Evolutionary conservation across 1,140 invertebrate genomes (phyloP).

Genomic region (Drosophila suzukii): DNA sequence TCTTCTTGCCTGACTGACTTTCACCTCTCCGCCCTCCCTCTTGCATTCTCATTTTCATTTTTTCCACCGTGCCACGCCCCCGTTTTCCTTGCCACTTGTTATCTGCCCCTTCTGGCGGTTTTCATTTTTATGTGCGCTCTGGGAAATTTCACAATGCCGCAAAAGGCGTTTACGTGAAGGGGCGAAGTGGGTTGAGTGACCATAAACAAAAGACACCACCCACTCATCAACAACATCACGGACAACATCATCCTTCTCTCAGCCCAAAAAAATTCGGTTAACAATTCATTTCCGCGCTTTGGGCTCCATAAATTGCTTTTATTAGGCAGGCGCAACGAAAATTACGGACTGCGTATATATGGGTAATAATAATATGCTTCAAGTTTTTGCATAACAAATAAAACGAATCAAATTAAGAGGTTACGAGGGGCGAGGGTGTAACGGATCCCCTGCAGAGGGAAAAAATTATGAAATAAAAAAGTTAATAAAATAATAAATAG

Average conservation of each 20-base stretch:
- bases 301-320: slow-evolving; percentile 82
- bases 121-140: slow-evolving; percentile 74
- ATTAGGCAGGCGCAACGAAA: slow-evolving; percentile 66
- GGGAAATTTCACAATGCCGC: slow-evolving; percentile 78
- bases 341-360: slow-evolving; percentile 31
- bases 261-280: slow-evolving; percentile 62
- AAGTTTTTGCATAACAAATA: slow-evolving; percentile 82
- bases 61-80: neutral
- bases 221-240: slow-evolving; percentile 62
- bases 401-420: slow-evolving; percentile 75
- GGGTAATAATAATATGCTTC: slow-evolving; percentile 72
- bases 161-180: slow-evolving; percentile 51
- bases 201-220: slow-evolving; percentile 72
- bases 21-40: slow-evolving; percentile 1
- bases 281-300: slow-evolving; percentile 82
- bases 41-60: neutral
- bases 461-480: slow-evolving; percentile 1
- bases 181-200: slow-evolving; percentile 32
- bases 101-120: slow-evolving; percentile 50
- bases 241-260: slow-evolving; percentile 13
- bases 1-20: slow-evolving; percentile 13
- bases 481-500: slow-evolving; percentile 4
- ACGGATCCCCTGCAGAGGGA: slow-evolving; percentile 30
- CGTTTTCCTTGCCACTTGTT: slow-evolving; percentile 21
- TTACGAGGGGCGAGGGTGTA: neutral